A percentile compares a stretch with the other conserved stretches of the same genome.
phyloP scores from a whole-genome alignment of 2,113 vertebrate species.

The Opisthocomus hoazin region DNA sequence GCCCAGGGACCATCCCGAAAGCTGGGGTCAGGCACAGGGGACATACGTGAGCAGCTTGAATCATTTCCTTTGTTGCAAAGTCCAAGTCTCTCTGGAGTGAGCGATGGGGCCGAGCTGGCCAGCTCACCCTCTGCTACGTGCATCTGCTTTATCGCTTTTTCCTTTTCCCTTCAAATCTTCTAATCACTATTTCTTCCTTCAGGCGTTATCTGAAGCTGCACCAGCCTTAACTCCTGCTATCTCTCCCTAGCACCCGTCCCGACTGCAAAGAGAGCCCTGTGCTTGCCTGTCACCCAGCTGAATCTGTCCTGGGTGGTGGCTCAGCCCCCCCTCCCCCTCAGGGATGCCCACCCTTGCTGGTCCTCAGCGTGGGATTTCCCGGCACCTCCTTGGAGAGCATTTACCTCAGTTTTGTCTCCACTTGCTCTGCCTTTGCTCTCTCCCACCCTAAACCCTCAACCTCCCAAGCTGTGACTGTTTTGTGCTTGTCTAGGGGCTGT shows the following conservation, averaged over 20 bases:
- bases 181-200: neutral
- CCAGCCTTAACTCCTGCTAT: neutral
- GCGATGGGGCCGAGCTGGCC: rapidly evolving
- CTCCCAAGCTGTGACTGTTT: neutral
- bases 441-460: neutral
- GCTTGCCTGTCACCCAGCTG: neutral
- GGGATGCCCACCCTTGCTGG: neutral
- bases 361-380: neutral
- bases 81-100: neutral
- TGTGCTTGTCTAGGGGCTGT: neutral
- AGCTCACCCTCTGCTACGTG: rapidly evolving
- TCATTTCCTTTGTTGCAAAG: neutral
- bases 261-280: neutral
- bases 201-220: neutral
- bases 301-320: neutral
- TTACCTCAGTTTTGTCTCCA: neutral
- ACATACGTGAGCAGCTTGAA: neutral
- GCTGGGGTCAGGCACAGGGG: rapidly evolving
- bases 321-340: neutral
- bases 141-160: neutral
- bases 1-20: rapidly evolving
- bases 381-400: neutral
- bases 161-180: neutral
- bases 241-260: neutral
- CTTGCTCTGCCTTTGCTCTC: neutral